phyloP scores from a whole-genome alignment of 2,797 vertebrate species.

The Falco novaeseelandiae region DNA sequence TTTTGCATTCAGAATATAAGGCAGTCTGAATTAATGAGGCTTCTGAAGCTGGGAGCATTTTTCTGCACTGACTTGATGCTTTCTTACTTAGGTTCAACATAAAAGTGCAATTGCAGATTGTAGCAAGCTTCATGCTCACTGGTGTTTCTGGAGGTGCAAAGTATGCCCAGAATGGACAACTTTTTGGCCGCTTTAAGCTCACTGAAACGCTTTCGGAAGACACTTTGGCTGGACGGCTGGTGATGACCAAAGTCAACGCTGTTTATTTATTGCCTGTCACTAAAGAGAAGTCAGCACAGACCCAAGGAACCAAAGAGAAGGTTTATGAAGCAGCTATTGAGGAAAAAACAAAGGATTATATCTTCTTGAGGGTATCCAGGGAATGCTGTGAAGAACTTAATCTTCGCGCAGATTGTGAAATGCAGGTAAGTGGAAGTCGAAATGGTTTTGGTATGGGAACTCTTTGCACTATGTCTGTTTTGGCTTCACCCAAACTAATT shows the following conservation, averaged over 20 bases:
- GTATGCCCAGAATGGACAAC: slow-evolving; percentile 96
- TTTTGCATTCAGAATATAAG: neutral
- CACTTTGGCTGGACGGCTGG: slow-evolving; percentile 94
- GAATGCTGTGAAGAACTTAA: slow-evolving; percentile 94
- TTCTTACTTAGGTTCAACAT: slow-evolving; percentile 93
- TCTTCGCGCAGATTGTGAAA: slow-evolving; percentile 90
- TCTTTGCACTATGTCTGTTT: neutral
- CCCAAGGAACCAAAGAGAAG: slow-evolving; percentile 94
- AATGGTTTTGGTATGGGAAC: neutral
- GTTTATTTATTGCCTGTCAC: slow-evolving; percentile 92
- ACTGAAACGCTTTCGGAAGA: slow-evolving; percentile 98
- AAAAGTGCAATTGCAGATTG: slow-evolving; percentile 97
- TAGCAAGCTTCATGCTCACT: slow-evolving; percentile 98
- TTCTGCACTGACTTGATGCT: slow-evolving; percentile 29
- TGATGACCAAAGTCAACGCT: slow-evolving; percentile 99
- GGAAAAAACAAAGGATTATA: slow-evolving; percentile 99
- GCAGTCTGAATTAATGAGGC: neutral
- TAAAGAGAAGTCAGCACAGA: slow-evolving; percentile 86
- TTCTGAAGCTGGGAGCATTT: neutral
- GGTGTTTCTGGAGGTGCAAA: slow-evolving; percentile 98
- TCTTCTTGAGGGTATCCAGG: slow-evolving; percentile 96
- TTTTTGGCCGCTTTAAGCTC: slow-evolving; percentile 98
- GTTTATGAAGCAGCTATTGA: slow-evolving; percentile 97
- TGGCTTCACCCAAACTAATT: neutral
- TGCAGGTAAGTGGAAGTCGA: slow-evolving; percentile 83